phyloP scores from a whole-genome alignment of 2,797 vertebrate genomes.

The Esox masquinongy region DNA sequence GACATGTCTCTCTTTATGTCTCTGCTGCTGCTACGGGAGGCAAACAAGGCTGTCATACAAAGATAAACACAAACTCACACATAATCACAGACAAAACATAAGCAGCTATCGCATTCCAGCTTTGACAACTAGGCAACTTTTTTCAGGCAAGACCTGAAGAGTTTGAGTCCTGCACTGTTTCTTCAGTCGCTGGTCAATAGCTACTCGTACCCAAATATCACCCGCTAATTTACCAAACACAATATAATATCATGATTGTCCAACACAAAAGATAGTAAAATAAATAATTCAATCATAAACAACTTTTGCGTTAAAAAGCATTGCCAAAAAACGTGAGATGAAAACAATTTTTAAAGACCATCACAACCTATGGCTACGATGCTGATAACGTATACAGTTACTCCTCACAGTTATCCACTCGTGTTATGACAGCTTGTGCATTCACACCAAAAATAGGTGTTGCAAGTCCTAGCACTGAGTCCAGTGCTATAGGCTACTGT shows the following conservation, averaged over 20 bases:
- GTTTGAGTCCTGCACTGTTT: constrained; percentile 39
- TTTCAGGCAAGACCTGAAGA: constrained; percentile 45
- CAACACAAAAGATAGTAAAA: too few relatives aligned
- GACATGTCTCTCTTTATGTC: constrained; percentile 50
- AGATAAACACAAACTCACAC: background rate
- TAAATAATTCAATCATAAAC: too few relatives aligned
- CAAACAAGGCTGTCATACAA: constrained; percentile 50
- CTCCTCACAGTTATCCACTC: constrained; percentile 25
- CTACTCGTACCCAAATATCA: background rate
- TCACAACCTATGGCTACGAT: background rate
- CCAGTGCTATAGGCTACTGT: constrained; percentile 27
- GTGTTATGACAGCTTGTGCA: constrained; percentile 49
- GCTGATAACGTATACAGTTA: constrained; percentile 4
- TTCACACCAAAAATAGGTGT: constrained; percentile 29
- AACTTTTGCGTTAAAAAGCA: too few relatives aligned
- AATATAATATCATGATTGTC: constrained; percentile 16
- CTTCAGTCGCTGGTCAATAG: constrained; percentile 24
- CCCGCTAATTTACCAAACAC: background rate
- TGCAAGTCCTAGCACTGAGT: constrained; percentile 29
- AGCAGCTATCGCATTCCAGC: constrained; percentile 44
- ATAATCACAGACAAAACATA: constrained; percentile 16
- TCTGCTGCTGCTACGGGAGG: constrained; percentile 44
- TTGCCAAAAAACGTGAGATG: background rate
- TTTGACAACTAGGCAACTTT: constrained; percentile 61
- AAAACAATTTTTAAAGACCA: background rate